These are phyloP conservation scores for Strigamia maritima DNA, from an alignment of 2,888 invertebrate species.

Conservation along the genomic window DNA sequence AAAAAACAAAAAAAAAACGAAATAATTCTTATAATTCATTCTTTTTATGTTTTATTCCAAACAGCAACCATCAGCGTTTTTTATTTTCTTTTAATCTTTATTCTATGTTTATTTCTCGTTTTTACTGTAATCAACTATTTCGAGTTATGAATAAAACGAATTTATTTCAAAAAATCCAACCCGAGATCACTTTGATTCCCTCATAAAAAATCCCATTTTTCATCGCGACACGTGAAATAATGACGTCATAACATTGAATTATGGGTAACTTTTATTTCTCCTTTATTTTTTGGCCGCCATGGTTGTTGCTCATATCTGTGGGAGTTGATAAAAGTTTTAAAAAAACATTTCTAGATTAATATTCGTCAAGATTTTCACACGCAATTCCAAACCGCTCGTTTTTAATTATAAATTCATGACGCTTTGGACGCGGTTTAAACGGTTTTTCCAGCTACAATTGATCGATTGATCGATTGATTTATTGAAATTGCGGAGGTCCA, in stretches of 20 bases:
- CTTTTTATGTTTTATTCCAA: slow-evolving; percentile 46
- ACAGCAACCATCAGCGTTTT: slow-evolving; percentile 77
- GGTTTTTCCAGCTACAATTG: too few species aligned
- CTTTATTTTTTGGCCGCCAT: background rate
- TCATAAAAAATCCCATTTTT: background rate
- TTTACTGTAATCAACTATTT: slow-evolving; percentile 79
- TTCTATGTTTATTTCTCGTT: slow-evolving; percentile 71
- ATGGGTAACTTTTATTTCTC: background rate
- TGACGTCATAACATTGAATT: background rate
- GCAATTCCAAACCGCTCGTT: too few species aligned
- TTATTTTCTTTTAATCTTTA: slow-evolving; percentile 71
- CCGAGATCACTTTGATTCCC: background rate
- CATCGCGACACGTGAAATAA: background rate
- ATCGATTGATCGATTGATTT: background rate
- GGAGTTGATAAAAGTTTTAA: background rate
- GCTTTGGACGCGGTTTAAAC: too few species aligned
- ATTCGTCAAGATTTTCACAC: background rate
- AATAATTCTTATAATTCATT: too few species aligned
- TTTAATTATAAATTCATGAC: too few species aligned
- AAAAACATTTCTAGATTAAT: too few species aligned
- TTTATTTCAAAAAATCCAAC: background rate
- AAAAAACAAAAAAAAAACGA: too few species aligned
- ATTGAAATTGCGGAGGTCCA: background rate
- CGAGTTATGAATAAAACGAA: slow-evolving; percentile 58
- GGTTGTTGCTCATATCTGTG: background rate